Evolutionary conservation across 2,113 vertebrate genomes (phyloP).

Genomic region (Sebastes fasciatus): DNA sequence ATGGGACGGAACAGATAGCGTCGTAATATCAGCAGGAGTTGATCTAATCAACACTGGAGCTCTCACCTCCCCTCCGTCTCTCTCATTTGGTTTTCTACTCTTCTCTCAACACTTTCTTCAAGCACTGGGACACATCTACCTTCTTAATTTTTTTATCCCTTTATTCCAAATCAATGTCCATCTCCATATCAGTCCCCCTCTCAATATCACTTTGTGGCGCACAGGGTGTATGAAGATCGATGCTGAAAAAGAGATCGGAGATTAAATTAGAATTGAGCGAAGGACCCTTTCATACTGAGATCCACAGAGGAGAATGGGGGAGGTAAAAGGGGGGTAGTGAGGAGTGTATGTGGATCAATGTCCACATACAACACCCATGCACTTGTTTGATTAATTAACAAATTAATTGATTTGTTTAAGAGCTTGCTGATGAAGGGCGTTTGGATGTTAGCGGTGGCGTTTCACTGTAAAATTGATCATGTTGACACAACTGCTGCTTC

Average conservation of each 20-base stretch:
- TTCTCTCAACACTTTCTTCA: slow-evolving; percentile 6
- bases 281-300: slow-evolving; percentile 45
- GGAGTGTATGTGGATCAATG: slow-evolving; percentile 62
- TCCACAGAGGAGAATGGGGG: slow-evolving; percentile 29
- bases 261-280: slow-evolving; percentile 81
- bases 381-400: slow-evolving; percentile 75
- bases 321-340: not conserved
- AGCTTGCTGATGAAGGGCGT: slow-evolving; percentile 61
- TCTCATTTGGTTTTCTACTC: not conserved
- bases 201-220: slow-evolving; percentile 64
- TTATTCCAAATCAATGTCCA: slow-evolving; percentile 76
- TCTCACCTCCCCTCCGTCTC: slow-evolving; percentile 2
- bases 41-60: slow-evolving; percentile 27
- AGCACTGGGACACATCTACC: slow-evolving; percentile 20
- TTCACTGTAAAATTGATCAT: slow-evolving; percentile 37
- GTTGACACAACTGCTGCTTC: slow-evolving; percentile 1
- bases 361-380: slow-evolving; percentile 35
- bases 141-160: slow-evolving; percentile 32
- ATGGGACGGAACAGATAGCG: slow-evolving; percentile 23
- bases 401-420: slow-evolving; percentile 72
- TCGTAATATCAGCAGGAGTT: slow-evolving; percentile 13
- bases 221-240: slow-evolving; percentile 69
- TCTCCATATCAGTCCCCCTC: slow-evolving; percentile 72
- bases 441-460: not conserved
- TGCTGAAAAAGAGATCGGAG: slow-evolving; percentile 71